phyloP scores from a whole-genome alignment of 2,888 invertebrate species.

The Xiphydria camelus region DNA sequence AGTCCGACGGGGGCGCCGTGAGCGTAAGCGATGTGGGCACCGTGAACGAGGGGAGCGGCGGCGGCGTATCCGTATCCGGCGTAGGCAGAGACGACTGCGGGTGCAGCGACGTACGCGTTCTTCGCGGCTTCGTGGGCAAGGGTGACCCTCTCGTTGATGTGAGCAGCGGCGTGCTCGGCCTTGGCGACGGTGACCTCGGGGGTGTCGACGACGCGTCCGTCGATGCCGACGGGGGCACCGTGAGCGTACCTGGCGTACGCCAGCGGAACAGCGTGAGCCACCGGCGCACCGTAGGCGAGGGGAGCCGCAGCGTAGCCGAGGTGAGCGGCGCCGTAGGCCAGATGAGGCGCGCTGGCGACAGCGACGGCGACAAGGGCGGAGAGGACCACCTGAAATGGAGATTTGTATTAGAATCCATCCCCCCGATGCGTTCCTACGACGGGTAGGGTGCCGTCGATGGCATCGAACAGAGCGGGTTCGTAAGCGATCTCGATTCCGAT shows the following conservation, averaged over 20 bases:
- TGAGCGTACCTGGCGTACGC: constrained; percentile 1
- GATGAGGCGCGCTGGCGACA: constrained; percentile 12
- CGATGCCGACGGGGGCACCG: constrained; percentile 2
- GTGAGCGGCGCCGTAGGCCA: constrained; percentile 1
- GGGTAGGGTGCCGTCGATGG: neutral
- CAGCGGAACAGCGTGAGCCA: constrained; percentile 8
- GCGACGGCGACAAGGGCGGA: constrained; percentile 10
- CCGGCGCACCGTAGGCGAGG: constrained; percentile 5
- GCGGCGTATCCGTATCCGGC: no score
- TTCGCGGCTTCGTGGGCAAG: constrained; percentile 28
- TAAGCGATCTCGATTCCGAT: neutral
- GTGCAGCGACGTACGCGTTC: constrained; percentile 17
- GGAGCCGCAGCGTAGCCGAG: constrained; percentile 6
- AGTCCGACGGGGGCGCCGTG: constrained; percentile 18
- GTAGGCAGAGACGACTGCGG: constrained; percentile 20
- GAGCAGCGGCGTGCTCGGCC: constrained; percentile 46
- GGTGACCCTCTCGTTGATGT: constrained; percentile 41
- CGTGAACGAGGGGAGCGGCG: no score
- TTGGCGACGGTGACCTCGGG: constrained; percentile 30
- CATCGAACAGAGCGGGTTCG: neutral
- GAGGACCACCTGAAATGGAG: no score
- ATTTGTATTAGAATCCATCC: no score
- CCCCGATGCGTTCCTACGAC: no score
- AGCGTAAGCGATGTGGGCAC: constrained; percentile 11
- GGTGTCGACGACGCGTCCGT: constrained; percentile 22